Conservation (phyloP, 2,113 vertebrate species). For the Lepisosteus osseus region DNA sequence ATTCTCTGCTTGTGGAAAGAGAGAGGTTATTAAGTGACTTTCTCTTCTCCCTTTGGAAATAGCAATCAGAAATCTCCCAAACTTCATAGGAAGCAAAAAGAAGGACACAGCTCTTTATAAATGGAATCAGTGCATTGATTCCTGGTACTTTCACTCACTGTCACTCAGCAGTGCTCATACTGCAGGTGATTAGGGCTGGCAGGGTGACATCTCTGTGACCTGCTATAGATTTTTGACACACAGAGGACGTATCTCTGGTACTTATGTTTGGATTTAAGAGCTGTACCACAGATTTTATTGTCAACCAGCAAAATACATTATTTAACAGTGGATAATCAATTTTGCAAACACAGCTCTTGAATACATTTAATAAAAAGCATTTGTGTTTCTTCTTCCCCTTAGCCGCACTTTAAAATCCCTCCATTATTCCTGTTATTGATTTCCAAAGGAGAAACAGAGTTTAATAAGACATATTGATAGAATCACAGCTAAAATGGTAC, state of each 20-base stretch:
- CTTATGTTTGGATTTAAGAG: slow-evolving; percentile 48
- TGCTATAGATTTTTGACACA: slow-evolving; percentile 58
- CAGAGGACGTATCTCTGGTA: not conserved
- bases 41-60: not conserved
- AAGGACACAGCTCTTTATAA: not conserved
- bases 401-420: too few relatives aligned
- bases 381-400: slow-evolving; percentile 5
- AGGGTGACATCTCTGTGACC: slow-evolving; percentile 58
- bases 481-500: too few relatives aligned
- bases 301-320: slow-evolving; percentile 56
- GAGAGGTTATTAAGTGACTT: slow-evolving; percentile 1
- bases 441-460: too few relatives aligned
- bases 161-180: slow-evolving; percentile 43
- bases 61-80: not conserved
- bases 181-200: slow-evolving; percentile 55
- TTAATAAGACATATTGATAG: too few relatives aligned
- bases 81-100: not conserved
- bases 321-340: slow-evolving; percentile 60
- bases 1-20: not conserved
- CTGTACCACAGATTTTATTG: slow-evolving; percentile 48
- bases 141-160: slow-evolving; percentile 21
- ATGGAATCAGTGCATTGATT: not conserved
- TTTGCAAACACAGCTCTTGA: slow-evolving; percentile 31
- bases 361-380: slow-evolving; percentile 25
- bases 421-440: too few relatives aligned